Evolutionary conservation across 2,797 vertebrate species (phyloP).

Genomic region (Darevskia mixta): DNA sequence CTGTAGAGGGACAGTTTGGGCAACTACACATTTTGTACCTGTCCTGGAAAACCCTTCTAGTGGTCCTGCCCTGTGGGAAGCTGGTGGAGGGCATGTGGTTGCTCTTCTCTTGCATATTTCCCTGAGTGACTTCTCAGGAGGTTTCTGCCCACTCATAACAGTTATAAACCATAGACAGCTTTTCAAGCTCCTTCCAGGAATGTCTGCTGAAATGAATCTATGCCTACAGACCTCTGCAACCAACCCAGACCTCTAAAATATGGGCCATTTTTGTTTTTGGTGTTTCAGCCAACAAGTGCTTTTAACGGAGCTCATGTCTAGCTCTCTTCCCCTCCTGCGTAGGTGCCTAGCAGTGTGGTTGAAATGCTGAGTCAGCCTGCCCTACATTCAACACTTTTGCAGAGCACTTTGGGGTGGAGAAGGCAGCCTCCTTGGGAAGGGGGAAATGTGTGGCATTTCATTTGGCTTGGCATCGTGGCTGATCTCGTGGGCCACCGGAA

Average conservation of each 20-base stretch:
- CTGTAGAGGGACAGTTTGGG: neutral
- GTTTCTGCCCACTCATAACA: neutral
- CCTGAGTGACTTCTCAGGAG: neutral
- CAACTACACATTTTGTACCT: neutral
- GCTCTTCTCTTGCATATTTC: neutral
- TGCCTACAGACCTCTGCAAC: fast-evolving
- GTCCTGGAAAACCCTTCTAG: neutral
- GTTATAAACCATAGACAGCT: neutral
- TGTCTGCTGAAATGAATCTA: neutral
- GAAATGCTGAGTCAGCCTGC: constrained; percentile 39
- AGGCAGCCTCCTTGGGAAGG: fast-evolving
- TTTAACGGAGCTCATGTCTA: constrained; percentile 27
- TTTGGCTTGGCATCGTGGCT: neutral
- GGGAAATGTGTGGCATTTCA: neutral
- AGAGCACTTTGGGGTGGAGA: neutral
- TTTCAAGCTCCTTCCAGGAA: constrained; percentile 40
- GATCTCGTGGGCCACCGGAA: neutral
- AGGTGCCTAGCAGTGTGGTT: fast-evolving
- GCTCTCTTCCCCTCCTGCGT: constrained; percentile 33
- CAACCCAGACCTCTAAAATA: constrained; percentile 6
- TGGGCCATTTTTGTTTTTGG: constrained; percentile 21
- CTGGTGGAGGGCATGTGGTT: no score
- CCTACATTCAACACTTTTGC: constrained; percentile 27
- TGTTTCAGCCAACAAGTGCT: neutral
- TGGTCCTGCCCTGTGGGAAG: neutral